Conservation (phyloP, 2,797 vertebrate species). For the Myripristis jacobus region DNA sequence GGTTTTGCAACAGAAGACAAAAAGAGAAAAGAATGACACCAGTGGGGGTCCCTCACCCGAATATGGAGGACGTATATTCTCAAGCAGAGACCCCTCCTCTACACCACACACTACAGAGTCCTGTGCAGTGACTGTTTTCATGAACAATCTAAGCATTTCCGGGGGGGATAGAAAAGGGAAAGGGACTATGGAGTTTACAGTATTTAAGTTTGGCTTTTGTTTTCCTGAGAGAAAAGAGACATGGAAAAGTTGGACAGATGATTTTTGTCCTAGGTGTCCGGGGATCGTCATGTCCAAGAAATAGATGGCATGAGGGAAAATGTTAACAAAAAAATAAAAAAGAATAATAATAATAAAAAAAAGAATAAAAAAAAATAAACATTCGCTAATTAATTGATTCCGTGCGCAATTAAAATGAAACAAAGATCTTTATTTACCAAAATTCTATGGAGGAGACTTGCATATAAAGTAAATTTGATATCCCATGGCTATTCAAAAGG, state of each 20-base stretch:
- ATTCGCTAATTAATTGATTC: slow-evolving; percentile 72
- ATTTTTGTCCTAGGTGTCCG: slow-evolving; percentile 79
- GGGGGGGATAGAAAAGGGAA: slow-evolving; percentile 58
- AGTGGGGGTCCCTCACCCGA: slow-evolving; percentile 93
- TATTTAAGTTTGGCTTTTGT: slow-evolving; percentile 84
- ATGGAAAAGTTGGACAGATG: slow-evolving; percentile 79
- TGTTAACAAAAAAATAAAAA: slow-evolving; percentile 47
- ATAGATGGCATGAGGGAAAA: slow-evolving; percentile 69
- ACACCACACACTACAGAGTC: slow-evolving; percentile 94
- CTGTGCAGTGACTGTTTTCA: slow-evolving; percentile 93
- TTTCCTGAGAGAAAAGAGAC: slow-evolving; percentile 80
- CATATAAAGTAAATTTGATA: slow-evolving; percentile 71
- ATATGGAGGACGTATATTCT: slow-evolving; percentile 99
- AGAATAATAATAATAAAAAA: no score
- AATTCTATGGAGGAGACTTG: slow-evolving; percentile 78
- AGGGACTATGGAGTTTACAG: slow-evolving; percentile 86
- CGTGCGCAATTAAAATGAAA: slow-evolving; percentile 81
- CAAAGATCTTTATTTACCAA: slow-evolving; percentile 86
- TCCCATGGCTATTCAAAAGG: slow-evolving; percentile 71
- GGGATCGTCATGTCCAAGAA: slow-evolving; percentile 72
- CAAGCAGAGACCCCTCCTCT: slow-evolving; percentile 94
- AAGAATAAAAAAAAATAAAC: slow-evolving; percentile 66
- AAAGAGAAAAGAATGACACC: slow-evolving; percentile 99
- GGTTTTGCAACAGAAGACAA: slow-evolving; percentile 99
- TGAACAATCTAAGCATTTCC: slow-evolving; percentile 80